Percentiles rank a stretch among this genome's conserved stretches.
phyloP scores from a whole-genome alignment of 2,113 vertebrate genomes.

The Pollimyrus isidori region DNA sequence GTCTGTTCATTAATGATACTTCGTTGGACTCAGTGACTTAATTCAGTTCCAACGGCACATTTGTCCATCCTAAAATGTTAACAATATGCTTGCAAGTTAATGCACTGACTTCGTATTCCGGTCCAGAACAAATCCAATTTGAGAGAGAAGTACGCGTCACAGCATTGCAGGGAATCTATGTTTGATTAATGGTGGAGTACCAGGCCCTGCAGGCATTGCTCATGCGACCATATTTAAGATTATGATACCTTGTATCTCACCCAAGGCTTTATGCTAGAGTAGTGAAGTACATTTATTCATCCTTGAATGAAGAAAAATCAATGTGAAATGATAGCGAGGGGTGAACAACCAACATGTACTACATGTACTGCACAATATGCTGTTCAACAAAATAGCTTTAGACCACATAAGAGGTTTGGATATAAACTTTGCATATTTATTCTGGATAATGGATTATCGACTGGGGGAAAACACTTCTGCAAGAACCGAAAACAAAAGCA shows the following conservation, averaged over 20 bases:
- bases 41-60: background rate
- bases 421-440: background rate
- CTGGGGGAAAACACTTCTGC: background rate
- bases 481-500: constrained; percentile 22
- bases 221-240: constrained; percentile 1
- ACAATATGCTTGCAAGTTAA: background rate
- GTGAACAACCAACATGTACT: background rate
- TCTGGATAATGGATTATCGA: background rate
- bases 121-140: background rate
- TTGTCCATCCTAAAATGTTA: background rate
- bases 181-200: background rate
- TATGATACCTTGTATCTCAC: background rate
- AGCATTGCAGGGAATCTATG: background rate
- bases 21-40: background rate
- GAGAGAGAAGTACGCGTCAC: background rate
- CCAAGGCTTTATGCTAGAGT: background rate
- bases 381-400: background rate
- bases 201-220: no score
- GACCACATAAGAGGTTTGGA: background rate
- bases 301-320: background rate
- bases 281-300: background rate
- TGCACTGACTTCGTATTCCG: background rate
- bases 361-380: background rate
- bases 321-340: background rate
- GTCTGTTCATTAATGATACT: background rate